Evolutionary conservation across 2,888 invertebrate genomes (phyloP).

Genomic region (Microctonus aethiopoides): DNA sequence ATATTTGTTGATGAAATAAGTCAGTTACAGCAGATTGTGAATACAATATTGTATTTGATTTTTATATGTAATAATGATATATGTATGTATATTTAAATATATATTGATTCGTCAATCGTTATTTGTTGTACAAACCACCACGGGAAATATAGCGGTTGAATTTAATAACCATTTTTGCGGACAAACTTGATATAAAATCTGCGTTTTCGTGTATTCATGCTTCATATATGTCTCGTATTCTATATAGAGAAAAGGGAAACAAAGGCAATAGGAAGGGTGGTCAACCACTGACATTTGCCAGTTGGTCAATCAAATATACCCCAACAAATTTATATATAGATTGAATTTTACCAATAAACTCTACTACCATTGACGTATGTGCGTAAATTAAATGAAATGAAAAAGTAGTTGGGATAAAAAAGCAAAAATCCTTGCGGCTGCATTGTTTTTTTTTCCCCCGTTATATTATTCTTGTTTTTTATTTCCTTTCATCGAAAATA

Average conservation of each 20-base stretch:
- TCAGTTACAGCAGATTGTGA: background rate
- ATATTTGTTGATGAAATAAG: background rate
- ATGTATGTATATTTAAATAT: background rate
- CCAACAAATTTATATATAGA: background rate
- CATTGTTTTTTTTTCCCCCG: background rate
- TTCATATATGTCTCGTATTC: background rate
- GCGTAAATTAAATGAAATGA: background rate
- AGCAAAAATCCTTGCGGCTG: background rate
- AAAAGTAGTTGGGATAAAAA: no score
- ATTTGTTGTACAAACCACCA: background rate
- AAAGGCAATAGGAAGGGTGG: background rate
- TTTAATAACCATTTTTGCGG: background rate
- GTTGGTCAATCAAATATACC: conserved; percentile 7
- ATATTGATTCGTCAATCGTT: background rate
- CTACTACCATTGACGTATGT: background rate
- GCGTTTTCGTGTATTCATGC: background rate
- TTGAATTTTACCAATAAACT: background rate
- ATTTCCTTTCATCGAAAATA: no score
- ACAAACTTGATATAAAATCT: conserved; percentile 4
- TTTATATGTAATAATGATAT: background rate
- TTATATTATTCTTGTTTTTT: background rate
- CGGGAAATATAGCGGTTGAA: conserved; percentile 1
- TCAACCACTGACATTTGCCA: background rate
- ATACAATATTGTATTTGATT: background rate
- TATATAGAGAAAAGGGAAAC: background rate